Evolutionary conservation across 37 sponge, comb jelly and placozoan genomes (phyloP), one percentile per base, ranked within the genome.

Genomic region (Axinella damicornis): DNA sequence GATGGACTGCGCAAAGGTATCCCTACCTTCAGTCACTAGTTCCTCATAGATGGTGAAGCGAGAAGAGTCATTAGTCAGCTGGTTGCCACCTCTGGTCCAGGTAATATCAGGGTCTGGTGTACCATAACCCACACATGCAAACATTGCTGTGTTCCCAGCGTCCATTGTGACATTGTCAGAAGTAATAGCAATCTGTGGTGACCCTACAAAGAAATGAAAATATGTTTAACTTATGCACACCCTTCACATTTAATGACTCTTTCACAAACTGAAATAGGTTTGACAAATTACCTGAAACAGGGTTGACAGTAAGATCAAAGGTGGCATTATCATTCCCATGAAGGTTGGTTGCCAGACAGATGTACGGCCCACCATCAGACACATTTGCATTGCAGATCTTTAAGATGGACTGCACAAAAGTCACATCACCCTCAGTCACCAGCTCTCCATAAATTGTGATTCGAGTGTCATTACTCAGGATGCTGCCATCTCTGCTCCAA

Each of bases 321-420:
- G 37, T 22, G 53, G 9, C n/a, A 18, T 11, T 71, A 5, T 5
- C 62, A 24, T 20, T 70, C 0, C 72, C 61, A 32, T 2, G 14
- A 0, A 60, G 25, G 38, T 71, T 82, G 25, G 30, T 38, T 12
- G 40, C 81, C 5, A 28, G 21, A 67, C 81, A 80, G 81, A 16
- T 56, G 54, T 80, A 80, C 18, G 21, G 25, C 0, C 70, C 81
- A 34, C 25, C 31, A 60, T 80, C 81, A 34, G 22, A 2, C n/a
- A 4, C 56, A 16, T 31, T 21, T 20, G 56, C 36, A 52, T 69
- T 80, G 38, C 81, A 80, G 30, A 80, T 33, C 70, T 80, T 57
- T 0, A 80, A 37, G 36, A 80, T 65, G 53, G 81, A 80, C 70
- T 55, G 36, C 20, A 41, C 36, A 60, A 80, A 80, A 57, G 57